Percentiles rank a stretch among this genome's conserved stretches.
These are phyloP conservation scores for Alca torda DNA, from an alignment of 2,797 vertebrate genomes.

Conservation along the genomic window DNA sequence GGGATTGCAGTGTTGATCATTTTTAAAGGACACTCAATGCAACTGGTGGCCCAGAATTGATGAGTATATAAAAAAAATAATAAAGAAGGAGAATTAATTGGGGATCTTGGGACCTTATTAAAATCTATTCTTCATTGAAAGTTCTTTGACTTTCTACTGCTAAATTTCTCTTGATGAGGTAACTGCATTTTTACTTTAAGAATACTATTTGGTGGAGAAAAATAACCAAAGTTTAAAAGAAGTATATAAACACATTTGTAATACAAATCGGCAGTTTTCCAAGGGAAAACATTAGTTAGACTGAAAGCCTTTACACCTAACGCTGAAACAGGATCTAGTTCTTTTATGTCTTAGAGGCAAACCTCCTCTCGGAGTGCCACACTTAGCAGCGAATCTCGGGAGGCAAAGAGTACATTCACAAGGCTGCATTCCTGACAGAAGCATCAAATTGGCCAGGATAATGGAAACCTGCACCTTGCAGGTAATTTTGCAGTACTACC, in stretches of 20 bases:
- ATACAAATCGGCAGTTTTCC: background rate
- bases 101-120: slow-evolving; percentile 69
- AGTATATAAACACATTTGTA: background rate
- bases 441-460: background rate
- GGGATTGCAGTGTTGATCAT: slow-evolving; percentile 63
- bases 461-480: background rate
- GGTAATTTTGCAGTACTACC: background rate
- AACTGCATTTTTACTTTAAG: background rate
- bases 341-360: background rate
- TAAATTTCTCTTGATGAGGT: background rate
- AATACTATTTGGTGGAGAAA: slow-evolving; percentile 13
- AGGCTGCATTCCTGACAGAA: background rate
- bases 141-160: slow-evolving; percentile 28
- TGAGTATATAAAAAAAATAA: slow-evolving; percentile 41
- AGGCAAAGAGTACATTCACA: background rate
- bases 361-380: background rate
- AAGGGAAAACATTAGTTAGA: background rate
- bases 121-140: slow-evolving; percentile 51
- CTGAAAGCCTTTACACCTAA: background rate
- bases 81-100: slow-evolving; percentile 58
- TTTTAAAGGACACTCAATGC: slow-evolving; percentile 56
- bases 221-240: background rate
- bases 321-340: background rate
- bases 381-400: background rate
- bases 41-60: slow-evolving; percentile 54